A percentile compares a stretch with the other conserved stretches of the same genome.
Evolutionary conservation across 2,113 vertebrate species (phyloP).

Genomic region (Ranitomeya imitator): DNA sequence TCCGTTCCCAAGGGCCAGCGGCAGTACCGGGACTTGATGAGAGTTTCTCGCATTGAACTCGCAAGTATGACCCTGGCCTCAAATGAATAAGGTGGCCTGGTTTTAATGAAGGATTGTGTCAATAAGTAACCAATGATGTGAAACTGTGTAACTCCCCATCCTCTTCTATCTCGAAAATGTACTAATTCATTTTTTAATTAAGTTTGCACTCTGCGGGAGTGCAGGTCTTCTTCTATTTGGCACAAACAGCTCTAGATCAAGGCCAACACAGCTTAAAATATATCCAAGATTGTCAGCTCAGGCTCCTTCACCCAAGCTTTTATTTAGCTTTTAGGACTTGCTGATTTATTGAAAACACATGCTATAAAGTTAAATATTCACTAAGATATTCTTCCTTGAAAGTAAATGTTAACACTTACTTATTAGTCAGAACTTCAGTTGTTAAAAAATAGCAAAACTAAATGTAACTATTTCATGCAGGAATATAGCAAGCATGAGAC

Average conservation of each 20-base stretch:
- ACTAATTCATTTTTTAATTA: constrained; percentile 1
- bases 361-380: constrained; percentile 61
- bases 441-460: constrained; percentile 25
- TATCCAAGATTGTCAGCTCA: constrained; percentile 62
- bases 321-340: constrained; percentile 61
- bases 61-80: too few relatives aligned
- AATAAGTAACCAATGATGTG: too few relatives aligned
- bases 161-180: not conserved
- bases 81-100: too few relatives aligned
- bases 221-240: not conserved
- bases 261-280: constrained; percentile 63
- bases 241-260: constrained; percentile 15
- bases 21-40: too few relatives aligned
- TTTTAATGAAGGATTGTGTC: too few relatives aligned
- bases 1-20: too few relatives aligned
- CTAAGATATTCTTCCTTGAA: constrained; percentile 27
- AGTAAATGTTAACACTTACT: not conserved
- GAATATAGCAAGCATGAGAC: not conserved
- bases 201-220: not conserved
- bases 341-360: constrained; percentile 70
- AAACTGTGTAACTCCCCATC: not conserved
- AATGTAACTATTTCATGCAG: not conserved
- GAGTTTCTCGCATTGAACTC: too few relatives aligned
- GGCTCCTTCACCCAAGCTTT: constrained; percentile 63
- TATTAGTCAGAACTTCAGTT: not conserved